Evolutionary conservation across 2,888 invertebrate genomes (phyloP), one percentile per base, ranked within the genome.

Genomic region (Drosophila nigritarsus): DNA sequence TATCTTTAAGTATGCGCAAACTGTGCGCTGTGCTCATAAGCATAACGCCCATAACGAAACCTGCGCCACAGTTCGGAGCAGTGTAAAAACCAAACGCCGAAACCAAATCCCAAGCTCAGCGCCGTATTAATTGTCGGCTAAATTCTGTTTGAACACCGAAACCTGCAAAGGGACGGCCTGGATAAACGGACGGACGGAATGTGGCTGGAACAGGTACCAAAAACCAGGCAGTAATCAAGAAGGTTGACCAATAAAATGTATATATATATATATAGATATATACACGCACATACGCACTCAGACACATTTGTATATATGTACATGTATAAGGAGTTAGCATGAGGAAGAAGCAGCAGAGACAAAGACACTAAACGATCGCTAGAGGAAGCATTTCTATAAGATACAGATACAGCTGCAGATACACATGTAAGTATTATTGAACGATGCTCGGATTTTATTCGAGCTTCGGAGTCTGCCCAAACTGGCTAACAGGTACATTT

Each of bases 81-180:
- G 29, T n/a, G 20, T 42, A 20, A 45, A 45, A 45, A 45, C 45
- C 45, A 45, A 54, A 59, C 45, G 69, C 54, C 65, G 30, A 45
- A 73, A 65, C 55, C 59, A 64, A 70, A 68, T 56, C 51, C 72
- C 61, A 80, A 83, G 77, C 72, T 77, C 78, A 78, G 73, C 70
- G 68, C 83, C 70, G 71, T 89, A 81, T 89, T 89, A 84, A 89
- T 81, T 89, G 89, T 89, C 89, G 87, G 84, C 87, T 84, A 76
- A 87, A 89, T 76, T 84, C 62, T 84, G 76, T 89, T 84, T 89
- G 89, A 84, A 84, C 79, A 69, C 69, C 65, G 65, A 83, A 74
- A 74, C 65, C 71, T 50, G 36, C 50, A 54, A 75, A 59, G 61
- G 73, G 62, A 67, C 67, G 61, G 75, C 42, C 51, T 42, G 64